These are phyloP conservation scores for Aphrophora alni DNA, from an alignment of 2,888 invertebrate genomes.

Conservation along the genomic window DNA sequence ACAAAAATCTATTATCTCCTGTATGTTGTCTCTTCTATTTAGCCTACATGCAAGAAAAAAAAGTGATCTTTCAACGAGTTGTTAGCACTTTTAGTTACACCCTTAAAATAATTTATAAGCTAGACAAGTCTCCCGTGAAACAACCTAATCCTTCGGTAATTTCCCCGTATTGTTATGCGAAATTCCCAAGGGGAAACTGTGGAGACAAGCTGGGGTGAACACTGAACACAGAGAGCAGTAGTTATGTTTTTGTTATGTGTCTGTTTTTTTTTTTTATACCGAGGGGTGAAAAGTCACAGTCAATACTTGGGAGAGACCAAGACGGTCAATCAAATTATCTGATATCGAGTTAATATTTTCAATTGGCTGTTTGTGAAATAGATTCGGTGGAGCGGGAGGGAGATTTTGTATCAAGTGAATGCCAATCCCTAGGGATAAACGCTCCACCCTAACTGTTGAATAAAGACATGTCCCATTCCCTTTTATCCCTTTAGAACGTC, in stretches of 20 bases:
- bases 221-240: neutral
- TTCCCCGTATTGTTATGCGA: neutral
- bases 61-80: too few relatives aligned
- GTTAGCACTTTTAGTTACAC: too few relatives aligned
- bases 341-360: conserved; percentile 5
- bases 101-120: neutral
- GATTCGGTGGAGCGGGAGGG: neutral
- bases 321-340: neutral
- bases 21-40: too few relatives aligned
- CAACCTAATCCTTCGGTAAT: neutral
- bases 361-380: conserved; percentile 3
- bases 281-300: neutral
- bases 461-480: neutral
- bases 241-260: neutral
- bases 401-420: conserved; percentile 6
- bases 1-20: too few relatives aligned
- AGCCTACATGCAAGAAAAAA: too few relatives aligned
- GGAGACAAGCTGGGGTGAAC: too few relatives aligned
- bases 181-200: neutral
- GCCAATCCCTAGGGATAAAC: neutral
- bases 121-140: neutral
- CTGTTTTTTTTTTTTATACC: neutral
- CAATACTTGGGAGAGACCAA: neutral
- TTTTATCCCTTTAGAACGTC: neutral
- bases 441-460: neutral